These are phyloP conservation scores for Excalfactoria chinensis DNA, from an alignment of 2,113 vertebrate genomes.

Conservation along the genomic window DNA sequence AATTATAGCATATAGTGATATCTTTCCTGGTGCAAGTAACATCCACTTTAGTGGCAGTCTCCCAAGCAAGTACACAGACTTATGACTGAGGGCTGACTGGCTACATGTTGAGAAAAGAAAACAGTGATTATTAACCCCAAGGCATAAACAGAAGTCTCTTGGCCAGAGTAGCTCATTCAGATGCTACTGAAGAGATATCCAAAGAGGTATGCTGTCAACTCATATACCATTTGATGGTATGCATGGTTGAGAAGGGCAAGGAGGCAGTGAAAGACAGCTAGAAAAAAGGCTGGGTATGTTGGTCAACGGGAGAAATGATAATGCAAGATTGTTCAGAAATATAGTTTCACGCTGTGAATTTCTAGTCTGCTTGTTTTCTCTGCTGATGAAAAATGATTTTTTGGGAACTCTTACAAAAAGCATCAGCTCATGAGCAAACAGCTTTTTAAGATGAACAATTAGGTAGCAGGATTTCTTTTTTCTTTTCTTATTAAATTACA, in stretches of 20 bases:
- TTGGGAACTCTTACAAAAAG: background rate
- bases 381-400: background rate
- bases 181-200: background rate
- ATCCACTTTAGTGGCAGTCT: background rate
- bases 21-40: background rate
- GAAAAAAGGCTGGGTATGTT: background rate
- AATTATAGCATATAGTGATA: background rate
- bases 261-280: background rate
- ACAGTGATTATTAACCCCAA: background rate
- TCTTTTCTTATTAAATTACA: background rate
- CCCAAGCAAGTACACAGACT: background rate
- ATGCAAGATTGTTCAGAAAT: background rate
- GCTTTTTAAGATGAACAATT: background rate
- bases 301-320: background rate
- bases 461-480: background rate
- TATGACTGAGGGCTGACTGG: background rate
- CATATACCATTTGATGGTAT: fast-evolving
- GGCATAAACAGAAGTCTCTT: background rate
- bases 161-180: background rate
- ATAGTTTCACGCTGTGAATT: fast-evolving
- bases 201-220: background rate
- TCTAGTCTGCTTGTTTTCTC: background rate
- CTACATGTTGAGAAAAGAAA: background rate
- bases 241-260: background rate
- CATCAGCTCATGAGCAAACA: background rate